Percentiles rank a stretch among this genome's conserved stretches.
Evolutionary conservation across 2,888 invertebrate genomes (phyloP).

Genomic region (Luperina nickerlii): DNA sequence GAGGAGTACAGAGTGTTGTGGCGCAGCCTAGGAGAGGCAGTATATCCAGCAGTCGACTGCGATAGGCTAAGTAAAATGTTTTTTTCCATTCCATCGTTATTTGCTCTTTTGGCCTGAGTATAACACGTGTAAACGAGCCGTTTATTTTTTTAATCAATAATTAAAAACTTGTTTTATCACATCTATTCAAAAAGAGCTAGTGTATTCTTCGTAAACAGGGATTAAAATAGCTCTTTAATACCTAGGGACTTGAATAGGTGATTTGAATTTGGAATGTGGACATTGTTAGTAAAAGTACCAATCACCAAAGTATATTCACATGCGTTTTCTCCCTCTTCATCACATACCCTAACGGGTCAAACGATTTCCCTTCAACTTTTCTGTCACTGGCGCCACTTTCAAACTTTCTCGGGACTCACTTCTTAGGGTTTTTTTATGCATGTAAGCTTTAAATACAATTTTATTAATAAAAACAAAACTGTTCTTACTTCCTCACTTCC

Average conservation of each 20-base stretch:
- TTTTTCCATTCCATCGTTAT: not conserved
- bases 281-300: no score
- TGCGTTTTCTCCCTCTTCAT: not conserved
- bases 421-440: not conserved
- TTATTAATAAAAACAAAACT: not conserved
- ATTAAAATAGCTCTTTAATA: no score
- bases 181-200: no score
- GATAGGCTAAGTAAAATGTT: not conserved
- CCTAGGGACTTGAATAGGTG: no score
- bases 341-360: no score
- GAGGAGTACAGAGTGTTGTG: no score
- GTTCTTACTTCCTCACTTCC: not conserved
- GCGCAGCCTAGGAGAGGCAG: no score
- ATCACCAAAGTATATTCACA: no score
- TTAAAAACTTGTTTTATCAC: not conserved
- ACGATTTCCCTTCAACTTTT: not conserved
- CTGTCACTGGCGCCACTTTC: not conserved
- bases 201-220: no score
- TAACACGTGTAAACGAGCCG: not conserved
- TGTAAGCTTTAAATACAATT: not conserved
- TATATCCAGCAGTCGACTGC: not conserved
- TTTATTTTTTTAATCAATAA: not conserved
- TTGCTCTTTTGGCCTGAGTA: not conserved
- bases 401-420: not conserved
- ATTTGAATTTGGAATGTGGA: no score